Evolutionary conservation across 2,797 vertebrate genomes (phyloP).

Genomic region (Poecilia picta): DNA sequence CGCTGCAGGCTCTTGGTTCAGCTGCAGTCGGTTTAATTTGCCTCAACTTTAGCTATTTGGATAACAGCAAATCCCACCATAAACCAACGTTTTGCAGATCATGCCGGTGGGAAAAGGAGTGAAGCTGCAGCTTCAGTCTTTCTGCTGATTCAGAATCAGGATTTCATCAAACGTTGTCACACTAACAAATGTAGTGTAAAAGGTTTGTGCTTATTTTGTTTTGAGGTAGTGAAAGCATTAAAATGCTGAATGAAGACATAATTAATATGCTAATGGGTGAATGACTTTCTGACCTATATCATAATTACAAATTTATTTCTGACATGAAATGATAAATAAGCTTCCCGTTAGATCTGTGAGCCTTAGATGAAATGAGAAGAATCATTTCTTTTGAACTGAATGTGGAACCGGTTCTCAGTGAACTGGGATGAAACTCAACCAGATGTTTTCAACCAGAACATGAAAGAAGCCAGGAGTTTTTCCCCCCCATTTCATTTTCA

Average conservation of each 20-base stretch:
- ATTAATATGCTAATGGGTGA: neutral
- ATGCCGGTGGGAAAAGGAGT: neutral
- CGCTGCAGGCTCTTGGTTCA: neutral
- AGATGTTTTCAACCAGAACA: neutral
- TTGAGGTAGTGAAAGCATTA: neutral
- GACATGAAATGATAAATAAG: neutral
- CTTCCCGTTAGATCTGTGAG: neutral
- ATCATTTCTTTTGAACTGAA: neutral
- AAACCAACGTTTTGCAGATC: neutral
- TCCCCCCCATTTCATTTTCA: neutral
- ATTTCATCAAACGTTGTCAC: neutral
- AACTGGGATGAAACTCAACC: neutral
- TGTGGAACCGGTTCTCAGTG: neutral
- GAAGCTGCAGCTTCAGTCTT: neutral
- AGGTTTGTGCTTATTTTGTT: neutral
- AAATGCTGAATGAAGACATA: neutral
- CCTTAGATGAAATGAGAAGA: neutral
- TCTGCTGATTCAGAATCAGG: neutral
- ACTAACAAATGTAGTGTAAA: neutral
- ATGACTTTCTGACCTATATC: neutral
- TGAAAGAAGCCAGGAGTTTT: neutral
- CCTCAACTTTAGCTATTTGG: neutral
- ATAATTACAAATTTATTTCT: neutral
- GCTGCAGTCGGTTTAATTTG: conserved; percentile 13
- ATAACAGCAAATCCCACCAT: neutral